Conservation (phyloP, 2,888 invertebrate species). For the Timema cristinae region DNA sequence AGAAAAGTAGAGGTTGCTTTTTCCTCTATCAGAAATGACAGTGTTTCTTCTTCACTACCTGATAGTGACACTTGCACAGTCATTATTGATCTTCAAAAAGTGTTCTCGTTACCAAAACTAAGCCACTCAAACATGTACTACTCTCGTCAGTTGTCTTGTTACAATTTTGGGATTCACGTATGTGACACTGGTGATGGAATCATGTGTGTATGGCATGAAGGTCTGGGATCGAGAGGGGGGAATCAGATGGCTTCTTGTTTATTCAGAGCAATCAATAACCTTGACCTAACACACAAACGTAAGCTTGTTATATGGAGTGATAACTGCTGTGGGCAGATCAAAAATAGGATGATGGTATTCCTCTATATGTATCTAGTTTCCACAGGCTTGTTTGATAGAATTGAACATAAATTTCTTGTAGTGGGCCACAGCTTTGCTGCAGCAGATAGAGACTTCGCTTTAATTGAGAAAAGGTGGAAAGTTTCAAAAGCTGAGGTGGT, state of each 20-base stretch:
- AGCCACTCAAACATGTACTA: conserved; percentile 37
- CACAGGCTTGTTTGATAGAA: neutral
- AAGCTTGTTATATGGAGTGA: conserved; percentile 15
- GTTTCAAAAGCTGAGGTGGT: conserved; percentile 2
- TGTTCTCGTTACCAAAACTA: conserved; percentile 37
- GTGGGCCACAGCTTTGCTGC: conserved; percentile 32
- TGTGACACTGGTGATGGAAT: conserved; percentile 30
- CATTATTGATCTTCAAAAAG: too few species aligned
- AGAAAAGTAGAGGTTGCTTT: too few species aligned
- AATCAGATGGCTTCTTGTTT: conserved; percentile 33
- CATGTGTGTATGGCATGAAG: conserved; percentile 36
- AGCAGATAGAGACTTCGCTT: conserved; percentile 31
- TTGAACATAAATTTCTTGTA: conserved; percentile 28
- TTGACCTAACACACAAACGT: neutral
- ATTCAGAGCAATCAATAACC: conserved; percentile 16
- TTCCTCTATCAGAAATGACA: too few species aligned
- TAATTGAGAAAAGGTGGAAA: conserved; percentile 31
- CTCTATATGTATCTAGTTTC: conserved; percentile 21
- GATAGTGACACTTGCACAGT: too few species aligned
- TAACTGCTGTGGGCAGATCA: conserved; percentile 14
- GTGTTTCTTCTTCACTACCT: too few species aligned
- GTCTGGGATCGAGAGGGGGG: too few species aligned
- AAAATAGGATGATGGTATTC: conserved; percentile 16
- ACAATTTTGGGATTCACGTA: conserved; percentile 35
- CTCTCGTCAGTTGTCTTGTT: conserved; percentile 36